Conservation (phyloP, 1,140 invertebrate species). For the Reticulitermes speratus region DNA sequence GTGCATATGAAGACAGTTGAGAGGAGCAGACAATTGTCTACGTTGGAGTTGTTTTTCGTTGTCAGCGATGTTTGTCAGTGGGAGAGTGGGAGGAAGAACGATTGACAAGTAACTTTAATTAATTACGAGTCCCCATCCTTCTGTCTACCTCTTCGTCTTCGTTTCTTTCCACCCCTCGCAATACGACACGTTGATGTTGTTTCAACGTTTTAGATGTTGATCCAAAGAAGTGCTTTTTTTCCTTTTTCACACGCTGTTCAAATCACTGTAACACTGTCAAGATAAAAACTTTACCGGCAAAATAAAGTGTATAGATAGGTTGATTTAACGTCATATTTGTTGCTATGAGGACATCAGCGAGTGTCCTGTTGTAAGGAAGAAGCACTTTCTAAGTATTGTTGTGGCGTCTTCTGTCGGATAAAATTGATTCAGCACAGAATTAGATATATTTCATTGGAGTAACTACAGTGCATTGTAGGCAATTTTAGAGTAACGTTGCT, state of each 20-base stretch:
- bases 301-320: neutral
- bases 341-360: no score
- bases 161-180: neutral
- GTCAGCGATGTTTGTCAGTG: neutral
- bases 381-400: no score
- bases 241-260: neutral
- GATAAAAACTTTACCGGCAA: neutral
- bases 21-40: neutral
- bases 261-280: neutral
- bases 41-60: neutral
- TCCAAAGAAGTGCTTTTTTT: neutral
- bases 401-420: no score
- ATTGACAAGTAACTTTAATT: slow-evolving; percentile 17
- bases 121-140: neutral
- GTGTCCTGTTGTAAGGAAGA: no score
- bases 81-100: neutral
- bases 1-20: neutral
- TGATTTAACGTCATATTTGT: no score
- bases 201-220: slow-evolving; percentile 1
- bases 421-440: no score
- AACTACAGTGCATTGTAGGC: no score
- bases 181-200: neutral
- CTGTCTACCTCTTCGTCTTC: neutral
- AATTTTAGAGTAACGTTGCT: no score
- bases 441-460: no score